phyloP scores from a whole-genome alignment of 2,113 vertebrate species.

The Hydrochoerus hydrochaeris region DNA sequence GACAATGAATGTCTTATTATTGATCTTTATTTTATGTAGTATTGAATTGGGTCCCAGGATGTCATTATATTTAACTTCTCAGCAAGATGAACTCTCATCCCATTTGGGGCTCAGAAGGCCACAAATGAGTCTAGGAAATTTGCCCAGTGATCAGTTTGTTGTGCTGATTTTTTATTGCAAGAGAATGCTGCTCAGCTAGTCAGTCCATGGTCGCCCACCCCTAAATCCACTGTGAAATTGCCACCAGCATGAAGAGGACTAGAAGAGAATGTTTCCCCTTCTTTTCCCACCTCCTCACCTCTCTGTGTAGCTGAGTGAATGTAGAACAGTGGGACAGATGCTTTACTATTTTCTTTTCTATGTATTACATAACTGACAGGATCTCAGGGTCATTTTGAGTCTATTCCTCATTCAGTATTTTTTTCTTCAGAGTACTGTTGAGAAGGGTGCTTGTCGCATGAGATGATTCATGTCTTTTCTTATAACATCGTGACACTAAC shows the following conservation, averaged over 20 bases:
- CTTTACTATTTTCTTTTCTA: neutral
- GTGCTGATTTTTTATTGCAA: neutral
- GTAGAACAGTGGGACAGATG: accelerated
- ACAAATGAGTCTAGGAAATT: slow-evolving; percentile 26
- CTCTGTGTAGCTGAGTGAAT: neutral
- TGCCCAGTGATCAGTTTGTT: neutral
- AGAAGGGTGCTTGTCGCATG: slow-evolving; percentile 87
- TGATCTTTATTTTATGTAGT: slow-evolving; percentile 68
- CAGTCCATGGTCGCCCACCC: neutral
- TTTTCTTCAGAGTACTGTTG: slow-evolving; percentile 84
- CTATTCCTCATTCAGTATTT: slow-evolving; percentile 83
- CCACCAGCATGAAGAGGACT: neutral
- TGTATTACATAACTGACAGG: neutral
- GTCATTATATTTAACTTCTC: slow-evolving; percentile 46
- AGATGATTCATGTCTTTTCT: slow-evolving; percentile 80
- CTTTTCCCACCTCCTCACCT: accelerated
- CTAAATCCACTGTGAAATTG: neutral
- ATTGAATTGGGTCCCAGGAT: slow-evolving; percentile 61
- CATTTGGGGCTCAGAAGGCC: neutral
- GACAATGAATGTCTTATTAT: slow-evolving; percentile 26
- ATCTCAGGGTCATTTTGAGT: slow-evolving; percentile 77
- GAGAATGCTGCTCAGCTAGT: neutral
- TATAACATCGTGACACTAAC: slow-evolving; percentile 71
- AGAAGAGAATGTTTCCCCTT: neutral
- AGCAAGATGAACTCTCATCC: neutral